These are phyloP conservation scores for Sarcophaga caerulescens DNA, from an alignment of 2,888 invertebrate genomes.

Conservation along the genomic window DNA sequence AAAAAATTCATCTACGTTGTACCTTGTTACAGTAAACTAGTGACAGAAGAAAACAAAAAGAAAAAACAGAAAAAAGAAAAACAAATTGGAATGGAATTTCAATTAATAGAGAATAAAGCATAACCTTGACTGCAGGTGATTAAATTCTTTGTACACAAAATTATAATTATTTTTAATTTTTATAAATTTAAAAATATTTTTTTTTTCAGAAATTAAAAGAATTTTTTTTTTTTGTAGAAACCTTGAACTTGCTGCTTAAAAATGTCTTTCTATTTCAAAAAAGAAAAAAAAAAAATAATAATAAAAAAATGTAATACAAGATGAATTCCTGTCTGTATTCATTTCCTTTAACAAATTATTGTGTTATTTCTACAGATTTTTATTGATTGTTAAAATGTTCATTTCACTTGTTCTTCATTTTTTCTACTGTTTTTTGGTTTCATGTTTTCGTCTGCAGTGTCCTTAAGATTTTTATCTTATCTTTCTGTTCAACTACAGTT, in stretches of 20 bases:
- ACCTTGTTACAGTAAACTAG: too few species aligned
- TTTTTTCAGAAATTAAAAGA: not conserved
- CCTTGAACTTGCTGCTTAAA: too few species aligned
- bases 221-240: not conserved
- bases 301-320: not conserved
- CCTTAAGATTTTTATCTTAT: conserved; percentile 34
- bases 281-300: not conserved
- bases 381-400: conserved; percentile 28
- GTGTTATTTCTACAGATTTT: not conserved
- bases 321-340: not conserved
- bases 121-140: conserved; percentile 66
- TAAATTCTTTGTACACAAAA: conserved; percentile 1
- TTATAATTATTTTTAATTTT: too few species aligned
- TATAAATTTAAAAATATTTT: too few species aligned
- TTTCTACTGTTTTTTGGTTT: not conserved
- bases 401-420: not conserved
- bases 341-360: not conserved
- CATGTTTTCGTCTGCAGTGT: not conserved
- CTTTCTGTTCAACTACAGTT: too few species aligned
- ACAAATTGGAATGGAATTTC: too few species aligned
- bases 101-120: too few species aligned
- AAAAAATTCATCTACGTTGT: too few species aligned
- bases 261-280: too few species aligned
- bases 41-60: too few species aligned
- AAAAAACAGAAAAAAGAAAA: too few species aligned